Base-by-base conservation (phyloP, 1,140 invertebrate genomes). In the Anadara kagoshimensis region DNA sequence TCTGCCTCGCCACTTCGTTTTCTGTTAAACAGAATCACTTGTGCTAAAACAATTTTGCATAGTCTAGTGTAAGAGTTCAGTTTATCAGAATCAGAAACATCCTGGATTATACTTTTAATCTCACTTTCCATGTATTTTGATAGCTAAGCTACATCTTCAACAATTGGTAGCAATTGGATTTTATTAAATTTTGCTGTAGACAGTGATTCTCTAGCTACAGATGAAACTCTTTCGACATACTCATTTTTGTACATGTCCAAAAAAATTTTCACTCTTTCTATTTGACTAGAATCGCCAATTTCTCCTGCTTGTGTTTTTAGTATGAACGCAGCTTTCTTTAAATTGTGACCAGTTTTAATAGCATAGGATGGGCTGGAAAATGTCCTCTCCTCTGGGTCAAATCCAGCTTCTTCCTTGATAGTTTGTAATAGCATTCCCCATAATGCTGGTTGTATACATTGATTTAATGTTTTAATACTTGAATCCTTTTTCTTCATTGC, bases 1-100 rank as follows among this genome's bases (percentile, higher is more conserved):
- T 71, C 20, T 20, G 61, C 69, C 20, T 71, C 69, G 29, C 61
- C 69, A 16, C 20, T 51, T 54, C 69, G 20, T 45, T 49, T 70
- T 11, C 59, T 3, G 49, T 70, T 70, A 20, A 61, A 61, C 20
- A 59, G 47, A 36, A 69, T 69, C 0, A 49, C 11, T 58, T 68
- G 20, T 16, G 58, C 18, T 10, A 69, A 22, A 8, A 44, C 58
- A 63, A n/a, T 24, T 45, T 71, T 57, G 18, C 26, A 61, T n/a
- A 18, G 12, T 69, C 54, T 45, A 18, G 22, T 16, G n/a, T 49
- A 49, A 4, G 47, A 18, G 47, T 14, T 2, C 18, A 44, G 14
- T 44, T 26, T 18, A 18, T 47, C 12, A 36, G 29, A 36, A 36
- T 36, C 29, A 36, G 29, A 36, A 36, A 36, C 29, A 36, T 36